Evolutionary conservation across 2,888 invertebrate genomes (phyloP).

Genomic region (Agrotis segetum): DNA sequence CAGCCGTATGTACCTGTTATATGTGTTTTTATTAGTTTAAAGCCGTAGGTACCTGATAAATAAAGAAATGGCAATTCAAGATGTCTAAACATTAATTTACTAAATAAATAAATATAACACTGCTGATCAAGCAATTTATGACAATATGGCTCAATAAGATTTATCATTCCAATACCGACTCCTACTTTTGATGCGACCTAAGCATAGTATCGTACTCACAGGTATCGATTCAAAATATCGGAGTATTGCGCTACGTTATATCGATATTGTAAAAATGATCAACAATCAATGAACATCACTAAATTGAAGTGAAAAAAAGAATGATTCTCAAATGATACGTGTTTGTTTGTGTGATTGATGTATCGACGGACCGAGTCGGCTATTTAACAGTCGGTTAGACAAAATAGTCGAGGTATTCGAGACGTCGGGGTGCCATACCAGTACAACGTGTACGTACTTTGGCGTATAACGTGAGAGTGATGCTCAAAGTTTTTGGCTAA

Average conservation of each 20-base stretch:
- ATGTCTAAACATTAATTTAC: neutral
- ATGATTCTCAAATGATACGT: conserved; percentile 81
- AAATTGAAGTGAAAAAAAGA: conserved; percentile 88
- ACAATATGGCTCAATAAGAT: neutral
- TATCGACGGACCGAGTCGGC: conserved; percentile 87
- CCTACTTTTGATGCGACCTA: neutral
- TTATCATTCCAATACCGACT: neutral
- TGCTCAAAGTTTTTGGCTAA: conserved; percentile 76
- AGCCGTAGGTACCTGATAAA: too few species aligned
- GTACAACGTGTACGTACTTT: conserved; percentile 76
- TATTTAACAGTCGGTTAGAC: conserved; percentile 90
- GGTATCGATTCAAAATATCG: neutral
- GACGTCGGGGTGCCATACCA: conserved; percentile 83
- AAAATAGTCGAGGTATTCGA: conserved; percentile 85
- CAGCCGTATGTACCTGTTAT: too few species aligned
- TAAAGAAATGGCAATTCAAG: neutral
- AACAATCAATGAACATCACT: too few species aligned
- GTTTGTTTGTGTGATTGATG: conserved; percentile 88
- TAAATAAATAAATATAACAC: neutral
- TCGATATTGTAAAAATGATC: conserved; percentile 1
- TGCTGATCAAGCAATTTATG: neutral
- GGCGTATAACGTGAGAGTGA: conserved; percentile 66
- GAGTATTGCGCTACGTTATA: neutral
- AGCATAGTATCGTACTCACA: neutral
- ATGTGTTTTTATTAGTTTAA: too few species aligned